A percentile compares a stretch with the other conserved stretches of the same genome.
These are phyloP conservation scores for Ctena decussata DNA, from an alignment of 2,888 invertebrate genomes.

Conservation along the genomic window DNA sequence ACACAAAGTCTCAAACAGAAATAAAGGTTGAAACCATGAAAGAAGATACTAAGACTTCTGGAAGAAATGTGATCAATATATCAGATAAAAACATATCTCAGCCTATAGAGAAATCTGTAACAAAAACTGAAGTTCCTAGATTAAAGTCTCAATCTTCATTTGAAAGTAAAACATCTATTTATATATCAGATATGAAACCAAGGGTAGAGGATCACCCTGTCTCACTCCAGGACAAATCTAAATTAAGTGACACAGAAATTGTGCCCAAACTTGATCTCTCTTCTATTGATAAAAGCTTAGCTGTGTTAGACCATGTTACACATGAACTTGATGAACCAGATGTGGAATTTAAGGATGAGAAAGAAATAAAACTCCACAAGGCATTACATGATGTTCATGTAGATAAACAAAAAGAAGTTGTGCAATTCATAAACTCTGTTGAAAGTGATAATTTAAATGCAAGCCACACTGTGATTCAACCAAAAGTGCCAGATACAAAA, in stretches of 20 bases:
- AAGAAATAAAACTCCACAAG: conserved; percentile 29
- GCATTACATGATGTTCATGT: conserved; percentile 56
- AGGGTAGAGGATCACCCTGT: conserved; percentile 1
- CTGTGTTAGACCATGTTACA: conserved; percentile 61
- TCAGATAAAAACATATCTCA: background rate
- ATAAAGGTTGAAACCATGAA: background rate
- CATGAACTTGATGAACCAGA: conserved; percentile 58
- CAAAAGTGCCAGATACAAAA: background rate
- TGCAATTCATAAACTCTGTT: conserved; percentile 67
- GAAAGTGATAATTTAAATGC: conserved; percentile 44
- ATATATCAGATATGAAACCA: conserved; percentile 18
- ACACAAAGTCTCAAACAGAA: conserved; percentile 37
- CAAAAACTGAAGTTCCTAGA: background rate
- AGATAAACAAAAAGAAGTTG: conserved; percentile 65
- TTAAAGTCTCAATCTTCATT: conserved; percentile 49
- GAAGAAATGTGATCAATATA: background rate
- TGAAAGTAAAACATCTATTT: conserved; percentile 51
- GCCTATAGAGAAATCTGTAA: background rate
- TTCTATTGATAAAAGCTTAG: conserved; percentile 72
- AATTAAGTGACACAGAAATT: conserved; percentile 33
- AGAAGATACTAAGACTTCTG: background rate
- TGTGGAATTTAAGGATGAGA: conserved; percentile 9
- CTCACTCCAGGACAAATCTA: conserved; percentile 19
- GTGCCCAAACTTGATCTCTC: conserved; percentile 61
- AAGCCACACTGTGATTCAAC: conserved; percentile 11